These are phyloP conservation scores for Patagioenas fasciata DNA, from an alignment of 2,113 vertebrate genomes.

Conservation along the genomic window DNA sequence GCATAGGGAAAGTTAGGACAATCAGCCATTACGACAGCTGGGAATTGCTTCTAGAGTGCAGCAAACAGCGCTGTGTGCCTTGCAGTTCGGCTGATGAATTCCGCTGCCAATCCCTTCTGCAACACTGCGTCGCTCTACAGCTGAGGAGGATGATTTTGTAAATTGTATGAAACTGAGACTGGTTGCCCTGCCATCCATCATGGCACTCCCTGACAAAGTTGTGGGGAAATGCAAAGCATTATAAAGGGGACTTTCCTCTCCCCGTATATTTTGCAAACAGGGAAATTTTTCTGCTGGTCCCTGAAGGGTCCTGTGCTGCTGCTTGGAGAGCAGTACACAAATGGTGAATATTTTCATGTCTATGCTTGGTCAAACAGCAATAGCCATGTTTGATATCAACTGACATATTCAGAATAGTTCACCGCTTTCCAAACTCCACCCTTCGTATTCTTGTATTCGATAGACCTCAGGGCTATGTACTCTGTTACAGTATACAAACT, in stretches of 20 bases:
- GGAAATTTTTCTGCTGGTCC: neutral
- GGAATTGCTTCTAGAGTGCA: neutral
- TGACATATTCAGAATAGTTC: neutral
- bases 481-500: neutral
- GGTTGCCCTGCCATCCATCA: neutral
- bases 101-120: neutral
- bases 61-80: neutral
- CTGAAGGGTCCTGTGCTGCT: neutral
- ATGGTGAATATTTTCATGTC: neutral
- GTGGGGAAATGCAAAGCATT: neutral
- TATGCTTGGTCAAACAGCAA: neutral
- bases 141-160: neutral
- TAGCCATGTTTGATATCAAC: neutral
- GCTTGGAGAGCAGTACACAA: neutral
- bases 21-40: neutral
- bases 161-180: neutral
- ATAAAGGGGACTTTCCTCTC: neutral
- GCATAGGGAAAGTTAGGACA: neutral
- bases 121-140: accelerated
- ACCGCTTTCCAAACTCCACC: neutral
- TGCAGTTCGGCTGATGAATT: neutral
- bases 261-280: neutral
- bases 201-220: neutral
- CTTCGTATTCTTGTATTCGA: neutral
- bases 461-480: neutral